Evolutionary conservation across 2,797 vertebrate genomes (phyloP).

Genomic region (Astyanax mexicanus): DNA sequence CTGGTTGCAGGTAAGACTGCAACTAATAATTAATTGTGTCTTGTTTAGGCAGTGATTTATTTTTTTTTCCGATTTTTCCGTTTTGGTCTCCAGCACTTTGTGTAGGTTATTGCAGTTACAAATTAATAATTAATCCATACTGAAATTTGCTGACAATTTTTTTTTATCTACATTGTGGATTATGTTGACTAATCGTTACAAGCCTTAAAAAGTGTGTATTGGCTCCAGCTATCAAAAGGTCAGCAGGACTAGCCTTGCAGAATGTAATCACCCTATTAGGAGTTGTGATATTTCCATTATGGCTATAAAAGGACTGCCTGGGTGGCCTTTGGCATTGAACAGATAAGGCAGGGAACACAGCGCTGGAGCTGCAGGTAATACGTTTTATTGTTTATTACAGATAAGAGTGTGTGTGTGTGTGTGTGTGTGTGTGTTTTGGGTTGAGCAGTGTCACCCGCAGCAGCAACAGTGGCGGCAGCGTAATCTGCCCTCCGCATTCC

Average conservation of each 20-base stretch:
- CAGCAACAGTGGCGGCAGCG: background rate
- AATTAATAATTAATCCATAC: too few species aligned
- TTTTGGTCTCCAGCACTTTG: too few species aligned
- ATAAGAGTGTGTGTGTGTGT: constrained; percentile 7
- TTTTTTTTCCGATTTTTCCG: too few species aligned
- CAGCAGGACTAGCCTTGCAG: background rate
- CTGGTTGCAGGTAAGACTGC: too few species aligned
- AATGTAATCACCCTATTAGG: background rate
- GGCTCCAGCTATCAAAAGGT: background rate
- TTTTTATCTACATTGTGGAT: too few species aligned
- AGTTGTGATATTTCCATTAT: background rate
- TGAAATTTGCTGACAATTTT: too few species aligned
- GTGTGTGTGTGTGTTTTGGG: background rate
- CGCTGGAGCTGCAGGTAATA: background rate
- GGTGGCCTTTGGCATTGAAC: constrained; percentile 7
- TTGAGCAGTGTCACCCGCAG: background rate
- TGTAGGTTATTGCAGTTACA: too few species aligned
- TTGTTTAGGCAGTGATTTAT: too few species aligned
- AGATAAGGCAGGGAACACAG: constrained; percentile 27
- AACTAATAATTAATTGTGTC: too few species aligned
- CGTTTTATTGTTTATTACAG: background rate
- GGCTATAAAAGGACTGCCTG: background rate
- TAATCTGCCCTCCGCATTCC: constrained; percentile 17
- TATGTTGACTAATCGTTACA: too few species aligned
- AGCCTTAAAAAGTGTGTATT: background rate